These are phyloP conservation scores for Saccostrea glomerata DNA, from an alignment of 1,140 invertebrate species.

Conservation along the genomic window DNA sequence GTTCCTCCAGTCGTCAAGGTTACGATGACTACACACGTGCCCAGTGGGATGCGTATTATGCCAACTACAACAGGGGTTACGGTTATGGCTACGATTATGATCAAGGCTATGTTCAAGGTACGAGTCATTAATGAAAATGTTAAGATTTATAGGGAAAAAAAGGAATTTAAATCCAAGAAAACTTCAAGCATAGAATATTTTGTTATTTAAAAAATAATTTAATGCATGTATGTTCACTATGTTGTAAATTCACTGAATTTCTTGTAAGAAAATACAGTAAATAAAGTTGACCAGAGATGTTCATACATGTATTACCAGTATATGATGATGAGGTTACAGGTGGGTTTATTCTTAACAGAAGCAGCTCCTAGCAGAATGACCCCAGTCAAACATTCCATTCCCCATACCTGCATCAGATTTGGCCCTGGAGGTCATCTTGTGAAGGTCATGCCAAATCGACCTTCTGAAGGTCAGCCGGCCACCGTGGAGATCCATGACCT, in stretches of 20 bases:
- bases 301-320: too few species aligned
- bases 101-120: slow-evolving; percentile 37
- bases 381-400: slow-evolving; percentile 88
- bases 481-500: slow-evolving; percentile 86
- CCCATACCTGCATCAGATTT: slow-evolving; percentile 84
- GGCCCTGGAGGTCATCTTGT: slow-evolving; percentile 86
- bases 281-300: too few species aligned
- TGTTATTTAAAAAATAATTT: too few species aligned
- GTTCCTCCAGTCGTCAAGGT: slow-evolving; percentile 63
- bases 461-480: slow-evolving; percentile 87
- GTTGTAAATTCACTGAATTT: not conserved
- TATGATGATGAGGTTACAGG: too few species aligned
- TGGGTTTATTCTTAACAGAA: slow-evolving; percentile 18
- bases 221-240: not conserved
- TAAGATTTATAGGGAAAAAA: too few species aligned
- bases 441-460: slow-evolving; percentile 86
- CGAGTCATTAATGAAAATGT: not conserved
- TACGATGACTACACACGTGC: slow-evolving; percentile 52
- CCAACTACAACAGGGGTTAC: slow-evolving; percentile 43
- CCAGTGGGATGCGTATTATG: slow-evolving; percentile 48
- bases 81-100: slow-evolving; percentile 44
- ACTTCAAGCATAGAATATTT: not conserved
- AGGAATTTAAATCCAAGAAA: too few species aligned
- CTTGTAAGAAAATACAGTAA: too few species aligned
- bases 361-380: slow-evolving; percentile 84